Percentiles rank a stretch among this genome's conserved stretches.
Conservation (phyloP, 2,888 invertebrate genomes). For the Tortricodes alternella region DNA sequence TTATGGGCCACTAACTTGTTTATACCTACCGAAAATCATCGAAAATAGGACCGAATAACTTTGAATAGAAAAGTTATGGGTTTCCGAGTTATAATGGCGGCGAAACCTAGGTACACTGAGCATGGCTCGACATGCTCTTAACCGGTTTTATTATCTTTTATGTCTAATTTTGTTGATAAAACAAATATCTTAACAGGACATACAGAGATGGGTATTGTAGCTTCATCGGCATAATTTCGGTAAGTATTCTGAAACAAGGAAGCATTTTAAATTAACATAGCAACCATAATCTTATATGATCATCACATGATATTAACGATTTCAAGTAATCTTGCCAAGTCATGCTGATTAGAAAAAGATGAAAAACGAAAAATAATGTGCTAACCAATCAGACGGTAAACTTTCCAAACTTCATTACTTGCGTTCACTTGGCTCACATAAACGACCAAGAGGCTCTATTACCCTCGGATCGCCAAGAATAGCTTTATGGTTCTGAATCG, state of each 20-base stretch:
- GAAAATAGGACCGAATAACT: too few relatives aligned
- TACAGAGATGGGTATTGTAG: conserved; percentile 17
- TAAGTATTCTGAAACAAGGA: conserved; percentile 16
- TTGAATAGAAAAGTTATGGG: too few relatives aligned
- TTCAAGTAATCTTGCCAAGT: neutral
- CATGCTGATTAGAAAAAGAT: neutral
- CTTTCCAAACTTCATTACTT: neutral
- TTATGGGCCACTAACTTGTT: too few relatives aligned
- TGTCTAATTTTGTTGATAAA: neutral
- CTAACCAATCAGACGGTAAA: neutral
- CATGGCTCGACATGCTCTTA: neutral
- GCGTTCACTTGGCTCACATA: conserved; percentile 1
- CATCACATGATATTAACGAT: too few relatives aligned
- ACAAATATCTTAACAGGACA: neutral
- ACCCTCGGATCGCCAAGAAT: conserved; percentile 3
- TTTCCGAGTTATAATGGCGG: too few relatives aligned
- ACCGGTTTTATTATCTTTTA: neutral
- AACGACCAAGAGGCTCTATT: conserved; percentile 5
- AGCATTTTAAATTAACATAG: neutral
- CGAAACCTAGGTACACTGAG: too few relatives aligned
- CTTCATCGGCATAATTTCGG: conserved; percentile 19
- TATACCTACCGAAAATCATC: too few relatives aligned
- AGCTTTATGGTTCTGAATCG: neutral
- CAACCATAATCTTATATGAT: too few relatives aligned
- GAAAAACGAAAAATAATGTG: conserved; percentile 28